Evolutionary conservation across 2,113 vertebrate genomes (phyloP).

Genomic region (Oryctolagus cuniculus): mOryCun1.1 NC_091432.1:163920501-163921000

Average conservation of each 20-base stretch:
- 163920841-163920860: conserved; percentile 41
- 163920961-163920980: not conserved
- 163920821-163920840: conserved; percentile 62
- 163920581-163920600: conserved; percentile 55
- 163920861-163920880: not conserved
- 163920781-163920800: conserved; percentile 49
- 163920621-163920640: conserved; percentile 54
- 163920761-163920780: not conserved
- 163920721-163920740: conserved; percentile 50
- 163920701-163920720: not conserved
- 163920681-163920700: not conserved
- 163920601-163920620: conserved; percentile 21
- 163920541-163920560: conserved; percentile 66
- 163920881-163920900: not conserved
- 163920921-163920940: not conserved
- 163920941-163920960: not conserved
- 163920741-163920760: not conserved
- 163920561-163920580: conserved; percentile 66
- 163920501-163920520: conserved; percentile 51
- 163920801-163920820: conserved; percentile 39
- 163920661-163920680: conserved; percentile 16
- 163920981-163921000: not conserved
- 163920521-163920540: conserved; percentile 46
- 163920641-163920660: conserved; percentile 58
- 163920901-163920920: not conserved